phyloP scores from a whole-genome alignment of 37 sponge, comb jelly and placozoan species.

The Crambe crambe region DNA sequence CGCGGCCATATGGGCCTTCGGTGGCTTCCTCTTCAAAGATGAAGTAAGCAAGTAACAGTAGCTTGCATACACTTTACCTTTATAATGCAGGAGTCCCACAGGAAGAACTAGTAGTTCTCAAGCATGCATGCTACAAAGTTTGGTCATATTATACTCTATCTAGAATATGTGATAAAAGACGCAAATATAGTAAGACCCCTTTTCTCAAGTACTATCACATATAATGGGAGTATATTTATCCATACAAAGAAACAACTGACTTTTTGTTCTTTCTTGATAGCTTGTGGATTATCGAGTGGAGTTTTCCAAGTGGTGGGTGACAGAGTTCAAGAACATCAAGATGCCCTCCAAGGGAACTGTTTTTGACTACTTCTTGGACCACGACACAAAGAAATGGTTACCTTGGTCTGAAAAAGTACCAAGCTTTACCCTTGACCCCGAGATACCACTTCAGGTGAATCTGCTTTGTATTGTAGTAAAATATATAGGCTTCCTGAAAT shows the following conservation, averaged over 20 bases:
- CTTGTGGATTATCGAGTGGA: slow-evolving; percentile 97
- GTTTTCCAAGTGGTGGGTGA: slow-evolving; percentile 99
- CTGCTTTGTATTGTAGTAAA: too few relatives aligned
- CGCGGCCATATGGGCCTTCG: slow-evolving; percentile 99
- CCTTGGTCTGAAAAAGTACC: slow-evolving; percentile 95
- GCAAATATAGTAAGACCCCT: too few relatives aligned
- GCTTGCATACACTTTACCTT: too few relatives aligned
- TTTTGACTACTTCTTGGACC: slow-evolving; percentile 96
- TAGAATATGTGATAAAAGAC: too few relatives aligned
- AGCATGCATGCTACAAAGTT: too few relatives aligned
- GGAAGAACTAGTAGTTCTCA: too few relatives aligned
- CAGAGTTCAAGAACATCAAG: slow-evolving; percentile 97
- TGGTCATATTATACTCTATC: too few relatives aligned
- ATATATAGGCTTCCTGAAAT: neutral
- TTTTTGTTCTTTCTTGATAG: too few relatives aligned
- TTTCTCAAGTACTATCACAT: too few relatives aligned
- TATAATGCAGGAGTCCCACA: too few relatives aligned
- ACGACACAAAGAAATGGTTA: slow-evolving; percentile 86
- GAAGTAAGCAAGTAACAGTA: slow-evolving; percentile 58
- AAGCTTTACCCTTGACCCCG: slow-evolving; percentile 89
- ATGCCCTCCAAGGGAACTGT: slow-evolving; percentile 98
- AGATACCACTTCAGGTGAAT: slow-evolving; percentile 89
- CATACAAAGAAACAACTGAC: too few relatives aligned
- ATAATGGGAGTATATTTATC: too few relatives aligned
- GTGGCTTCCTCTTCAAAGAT: slow-evolving; percentile 98